These are phyloP conservation scores for Callocephalon fimbriatum DNA, from an alignment of 2,113 vertebrate species.

Conservation along the genomic window DNA sequence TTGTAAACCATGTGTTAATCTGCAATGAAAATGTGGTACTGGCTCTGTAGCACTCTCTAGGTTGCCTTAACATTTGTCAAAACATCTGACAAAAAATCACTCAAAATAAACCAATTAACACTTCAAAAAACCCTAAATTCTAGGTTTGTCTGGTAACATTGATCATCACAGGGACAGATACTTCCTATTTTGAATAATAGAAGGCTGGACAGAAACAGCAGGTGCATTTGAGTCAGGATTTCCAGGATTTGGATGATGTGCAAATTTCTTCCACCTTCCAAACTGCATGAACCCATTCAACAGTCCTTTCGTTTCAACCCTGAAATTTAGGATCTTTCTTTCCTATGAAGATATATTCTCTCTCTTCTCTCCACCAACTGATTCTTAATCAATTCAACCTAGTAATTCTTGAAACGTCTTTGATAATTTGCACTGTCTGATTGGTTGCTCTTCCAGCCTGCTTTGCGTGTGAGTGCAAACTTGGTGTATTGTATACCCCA, in stretches of 20 bases:
- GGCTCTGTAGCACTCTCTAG: not conserved
- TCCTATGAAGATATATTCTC: not conserved
- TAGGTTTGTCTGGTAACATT: not conserved
- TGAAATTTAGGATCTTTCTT: not conserved
- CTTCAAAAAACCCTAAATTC: not conserved
- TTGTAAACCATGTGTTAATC: not conserved
- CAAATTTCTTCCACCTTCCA: not conserved
- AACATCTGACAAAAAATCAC: not conserved
- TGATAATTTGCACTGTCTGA: not conserved
- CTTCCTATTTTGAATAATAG: not conserved
- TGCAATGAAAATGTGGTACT: not conserved
- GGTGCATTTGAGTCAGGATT: not conserved
- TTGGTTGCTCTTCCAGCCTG: not conserved
- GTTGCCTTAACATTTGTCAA: not conserved
- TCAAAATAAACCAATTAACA: not conserved
- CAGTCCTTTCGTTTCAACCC: not conserved
- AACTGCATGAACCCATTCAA: not conserved
- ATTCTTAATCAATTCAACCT: not conserved
- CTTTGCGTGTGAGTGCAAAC: not conserved
- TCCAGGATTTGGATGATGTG: not conserved
- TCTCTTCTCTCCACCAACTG: not conserved
- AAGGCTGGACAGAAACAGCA: not conserved
- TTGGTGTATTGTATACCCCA: not conserved
- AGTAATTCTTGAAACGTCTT: not conserved
- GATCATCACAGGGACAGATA: not conserved